Evolutionary conservation across 1,140 invertebrate genomes (phyloP).

Genomic region (Stegodyphus dumicola): DNA sequence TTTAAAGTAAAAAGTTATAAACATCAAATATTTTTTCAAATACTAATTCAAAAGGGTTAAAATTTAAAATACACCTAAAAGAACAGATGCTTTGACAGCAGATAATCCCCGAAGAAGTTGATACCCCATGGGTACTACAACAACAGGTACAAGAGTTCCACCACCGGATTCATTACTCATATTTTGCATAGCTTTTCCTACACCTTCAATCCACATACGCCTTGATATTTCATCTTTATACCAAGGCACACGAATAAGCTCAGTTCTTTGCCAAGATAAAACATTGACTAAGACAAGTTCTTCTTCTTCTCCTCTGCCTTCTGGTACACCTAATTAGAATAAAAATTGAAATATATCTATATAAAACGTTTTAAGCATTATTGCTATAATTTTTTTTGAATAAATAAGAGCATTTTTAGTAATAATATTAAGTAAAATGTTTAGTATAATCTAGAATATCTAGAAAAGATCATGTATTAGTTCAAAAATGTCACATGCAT

Average conservation of each 20-base stretch:
- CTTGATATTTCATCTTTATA: slow-evolving; percentile 47
- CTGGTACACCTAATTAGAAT: slow-evolving; percentile 30
- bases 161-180: slow-evolving; percentile 53
- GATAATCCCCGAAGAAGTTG: slow-evolving; percentile 56
- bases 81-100: slow-evolving; percentile 53
- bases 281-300: slow-evolving; percentile 57
- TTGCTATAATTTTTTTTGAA: not conserved
- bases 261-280: slow-evolving; percentile 60
- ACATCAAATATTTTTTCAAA: not conserved
- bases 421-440: too few relatives aligned
- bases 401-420: not conserved
- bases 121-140: slow-evolving; percentile 61
- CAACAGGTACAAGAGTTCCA: slow-evolving; percentile 52
- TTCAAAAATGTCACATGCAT: too few relatives aligned
- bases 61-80: slow-evolving; percentile 19
- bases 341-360: not conserved
- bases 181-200: slow-evolving; percentile 59
- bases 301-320: slow-evolving; percentile 58
- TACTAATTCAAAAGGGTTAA: not conserved
- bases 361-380: not conserved
- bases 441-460: too few relatives aligned
- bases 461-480: too few relatives aligned
- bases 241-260: slow-evolving; percentile 60
- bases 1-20: not conserved
- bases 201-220: slow-evolving; percentile 58